Percentiles rank a stretch among this genome's conserved stretches.
These are phyloP conservation scores for Entomyzon cyanotis DNA, from an alignment of 2,113 vertebrate species.

Conservation along the genomic window DNA sequence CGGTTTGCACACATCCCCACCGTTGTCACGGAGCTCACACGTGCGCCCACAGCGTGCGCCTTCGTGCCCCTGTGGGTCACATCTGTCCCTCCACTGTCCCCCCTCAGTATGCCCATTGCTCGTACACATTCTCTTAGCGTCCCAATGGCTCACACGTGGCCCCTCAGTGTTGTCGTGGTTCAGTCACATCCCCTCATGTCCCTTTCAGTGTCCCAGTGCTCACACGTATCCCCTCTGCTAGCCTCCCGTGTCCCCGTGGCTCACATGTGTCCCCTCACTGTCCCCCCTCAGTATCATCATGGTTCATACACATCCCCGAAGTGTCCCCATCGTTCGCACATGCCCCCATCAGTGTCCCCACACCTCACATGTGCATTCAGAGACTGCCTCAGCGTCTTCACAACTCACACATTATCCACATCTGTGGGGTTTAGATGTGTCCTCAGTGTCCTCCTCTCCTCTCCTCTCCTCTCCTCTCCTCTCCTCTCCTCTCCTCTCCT, in stretches of 20 bases:
- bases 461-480: too few species aligned
- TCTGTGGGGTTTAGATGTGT: not conserved
- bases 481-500: too few species aligned
- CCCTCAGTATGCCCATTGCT: accelerated
- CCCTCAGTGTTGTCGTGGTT: not conserved
- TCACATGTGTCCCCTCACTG: accelerated
- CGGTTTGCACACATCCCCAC: too few species aligned
- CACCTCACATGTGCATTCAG: not conserved
- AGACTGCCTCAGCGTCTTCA: not conserved
- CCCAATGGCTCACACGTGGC: accelerated
- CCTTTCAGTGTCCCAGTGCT: not conserved
- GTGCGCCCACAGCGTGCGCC: too few species aligned
- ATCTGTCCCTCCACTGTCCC: not conserved
- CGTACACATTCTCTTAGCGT: accelerated
- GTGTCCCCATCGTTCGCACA: not conserved
- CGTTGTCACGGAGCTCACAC: too few species aligned
- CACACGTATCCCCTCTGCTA: accelerated
- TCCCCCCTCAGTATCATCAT: accelerated
- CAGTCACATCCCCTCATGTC: accelerated
- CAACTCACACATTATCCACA: not conserved
- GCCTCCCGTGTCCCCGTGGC: accelerated
- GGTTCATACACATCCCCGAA: not conserved
- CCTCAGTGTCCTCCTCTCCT: not conserved
- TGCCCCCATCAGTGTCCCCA: not conserved
- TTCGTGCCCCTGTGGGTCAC: not conserved